Conservation (phyloP, 2,888 invertebrate species). For the Phragmatobia fuliginosa region DNA sequence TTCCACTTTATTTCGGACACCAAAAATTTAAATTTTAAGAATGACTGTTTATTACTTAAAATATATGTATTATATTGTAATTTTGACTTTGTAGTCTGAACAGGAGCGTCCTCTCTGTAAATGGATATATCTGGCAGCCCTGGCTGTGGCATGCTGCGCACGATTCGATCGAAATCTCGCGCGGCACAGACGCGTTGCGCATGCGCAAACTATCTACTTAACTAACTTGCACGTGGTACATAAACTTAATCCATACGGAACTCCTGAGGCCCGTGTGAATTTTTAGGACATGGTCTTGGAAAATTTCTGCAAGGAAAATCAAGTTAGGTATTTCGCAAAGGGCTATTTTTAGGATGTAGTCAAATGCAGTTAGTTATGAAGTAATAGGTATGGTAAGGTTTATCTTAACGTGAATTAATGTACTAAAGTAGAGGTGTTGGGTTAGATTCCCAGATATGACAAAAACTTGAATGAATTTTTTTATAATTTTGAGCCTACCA, state of each 20-base stretch:
- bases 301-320: slow-evolving; percentile 7
- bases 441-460: no score
- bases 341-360: not conserved
- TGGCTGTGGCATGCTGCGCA: slow-evolving; percentile 60
- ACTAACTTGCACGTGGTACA: slow-evolving; percentile 54
- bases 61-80: not conserved
- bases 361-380: not conserved
- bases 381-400: not conserved
- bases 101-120: slow-evolving; percentile 10
- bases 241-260: slow-evolving; percentile 54
- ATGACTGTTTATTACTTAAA: not conserved
- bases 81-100: not conserved
- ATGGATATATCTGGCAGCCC: slow-evolving; percentile 23
- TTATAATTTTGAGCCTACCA: no score
- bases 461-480: no score
- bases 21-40: not conserved
- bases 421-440: no score
- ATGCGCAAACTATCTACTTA: slow-evolving; percentile 55
- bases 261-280: slow-evolving; percentile 42
- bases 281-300: slow-evolving; percentile 41
- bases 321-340: not conserved
- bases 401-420: not conserved
- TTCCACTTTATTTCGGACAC: not conserved
- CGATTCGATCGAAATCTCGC: slow-evolving; percentile 73
- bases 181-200: slow-evolving; percentile 61